Evolutionary conservation across 2,888 invertebrate species (phyloP).

Genomic region (Taphrorychus bicolor): DNA sequence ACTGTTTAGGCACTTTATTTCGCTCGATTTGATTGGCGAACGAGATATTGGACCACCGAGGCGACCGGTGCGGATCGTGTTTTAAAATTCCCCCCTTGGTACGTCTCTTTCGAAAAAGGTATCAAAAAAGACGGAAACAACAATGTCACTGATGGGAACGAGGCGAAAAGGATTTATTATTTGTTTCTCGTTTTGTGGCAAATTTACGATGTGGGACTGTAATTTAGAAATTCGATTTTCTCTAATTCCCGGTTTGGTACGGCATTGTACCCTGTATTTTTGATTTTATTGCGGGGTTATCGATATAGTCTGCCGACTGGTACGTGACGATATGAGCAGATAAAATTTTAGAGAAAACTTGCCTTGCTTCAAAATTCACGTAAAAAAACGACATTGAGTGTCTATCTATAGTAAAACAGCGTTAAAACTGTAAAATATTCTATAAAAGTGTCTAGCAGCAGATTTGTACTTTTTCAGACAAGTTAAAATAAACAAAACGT

Average conservation of each 20-base stretch:
- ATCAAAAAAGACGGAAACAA: not conserved
- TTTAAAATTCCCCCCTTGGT: not conserved
- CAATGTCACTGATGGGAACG: not conserved
- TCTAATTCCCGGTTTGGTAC: slow-evolving; percentile 27
- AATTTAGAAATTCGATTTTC: slow-evolving; percentile 41
- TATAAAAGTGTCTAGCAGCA: not conserved
- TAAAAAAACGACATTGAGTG: too few species aligned
- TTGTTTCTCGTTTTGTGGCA: slow-evolving; percentile 24
- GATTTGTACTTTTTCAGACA: slow-evolving; percentile 22
- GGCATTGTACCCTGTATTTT: slow-evolving; percentile 31
- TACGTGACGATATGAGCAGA: slow-evolving; percentile 24
- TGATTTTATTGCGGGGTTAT: slow-evolving; percentile 23
- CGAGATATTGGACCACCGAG: slow-evolving; percentile 36
- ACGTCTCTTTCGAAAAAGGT: not conserved
- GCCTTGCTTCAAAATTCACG: too few species aligned
- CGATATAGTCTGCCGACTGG: not conserved
- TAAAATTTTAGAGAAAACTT: not conserved
- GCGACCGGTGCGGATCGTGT: slow-evolving; percentile 4
- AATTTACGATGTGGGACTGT: slow-evolving; percentile 18
- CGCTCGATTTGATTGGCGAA: slow-evolving; percentile 28
- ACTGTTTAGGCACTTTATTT: slow-evolving; percentile 34
- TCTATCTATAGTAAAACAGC: too few species aligned
- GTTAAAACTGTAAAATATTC: too few species aligned
- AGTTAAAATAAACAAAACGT: slow-evolving; percentile 32
- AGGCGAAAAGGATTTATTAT: not conserved